Evolutionary conservation across 2,888 invertebrate genomes (phyloP).

Genomic region (Lasioglossum figueresi): DNA sequence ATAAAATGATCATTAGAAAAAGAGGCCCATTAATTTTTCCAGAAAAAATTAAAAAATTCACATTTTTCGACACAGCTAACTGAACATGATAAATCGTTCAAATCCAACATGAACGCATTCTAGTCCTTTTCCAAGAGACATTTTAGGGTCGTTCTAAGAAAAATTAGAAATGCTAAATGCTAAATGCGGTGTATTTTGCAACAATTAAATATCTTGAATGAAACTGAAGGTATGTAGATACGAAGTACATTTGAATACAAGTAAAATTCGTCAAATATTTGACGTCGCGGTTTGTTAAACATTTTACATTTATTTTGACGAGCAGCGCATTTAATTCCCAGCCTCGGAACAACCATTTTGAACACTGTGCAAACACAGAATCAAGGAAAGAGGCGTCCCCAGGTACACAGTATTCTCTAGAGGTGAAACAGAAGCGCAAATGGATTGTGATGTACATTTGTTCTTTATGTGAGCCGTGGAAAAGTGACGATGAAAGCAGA

Average conservation of each 20-base stretch:
- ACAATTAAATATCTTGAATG: background rate
- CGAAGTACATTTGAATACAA: background rate
- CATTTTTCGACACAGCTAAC: background rate
- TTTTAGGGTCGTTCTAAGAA: background rate
- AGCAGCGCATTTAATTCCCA: background rate
- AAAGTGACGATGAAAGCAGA: constrained; percentile 29
- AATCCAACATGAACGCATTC: background rate
- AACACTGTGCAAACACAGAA: background rate
- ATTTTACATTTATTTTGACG: background rate
- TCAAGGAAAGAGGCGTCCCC: background rate
- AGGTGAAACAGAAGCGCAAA: constrained; percentile 12
- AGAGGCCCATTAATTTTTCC: background rate
- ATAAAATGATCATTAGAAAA: background rate
- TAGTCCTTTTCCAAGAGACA: background rate
- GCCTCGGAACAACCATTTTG: background rate
- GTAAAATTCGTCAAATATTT: background rate
- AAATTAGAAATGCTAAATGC: background rate
- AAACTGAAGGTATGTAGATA: too few species aligned
- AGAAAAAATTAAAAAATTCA: background rate
- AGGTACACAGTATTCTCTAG: constrained; percentile 7
- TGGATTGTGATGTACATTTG: constrained; percentile 11
- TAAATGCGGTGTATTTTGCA: background rate
- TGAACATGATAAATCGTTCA: too few species aligned
- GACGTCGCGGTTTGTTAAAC: background rate
- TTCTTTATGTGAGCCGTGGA: constrained; percentile 15